phyloP scores from a whole-genome alignment of 2,888 invertebrate genomes.

The Ganaspis brasiliensis region DNA sequence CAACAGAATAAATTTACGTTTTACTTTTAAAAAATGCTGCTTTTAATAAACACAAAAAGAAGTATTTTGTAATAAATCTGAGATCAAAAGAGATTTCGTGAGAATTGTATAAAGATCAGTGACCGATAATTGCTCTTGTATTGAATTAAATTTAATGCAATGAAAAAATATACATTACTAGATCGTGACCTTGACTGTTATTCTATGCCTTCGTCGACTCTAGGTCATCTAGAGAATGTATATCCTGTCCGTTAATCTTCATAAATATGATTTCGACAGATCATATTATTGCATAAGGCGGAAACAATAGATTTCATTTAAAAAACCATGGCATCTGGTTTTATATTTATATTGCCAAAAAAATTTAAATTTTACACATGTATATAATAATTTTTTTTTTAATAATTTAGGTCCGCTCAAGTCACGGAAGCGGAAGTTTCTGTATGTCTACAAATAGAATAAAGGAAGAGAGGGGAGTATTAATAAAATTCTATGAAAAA shows the following conservation, averaged over 20 bases:
- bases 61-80: not conserved
- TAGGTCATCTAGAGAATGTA: slow-evolving; percentile 10
- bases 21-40: too few species aligned
- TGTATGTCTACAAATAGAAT: too few species aligned
- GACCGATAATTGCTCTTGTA: not conserved
- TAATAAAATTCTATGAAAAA: too few species aligned
- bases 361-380: too few species aligned
- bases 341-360: not conserved
- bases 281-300: not conserved
- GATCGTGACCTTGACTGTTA: not conserved
- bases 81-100: not conserved
- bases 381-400: too few species aligned
- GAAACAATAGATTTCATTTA: not conserved
- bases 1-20: too few species aligned
- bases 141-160: not conserved
- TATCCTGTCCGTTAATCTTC: slow-evolving; percentile 8
- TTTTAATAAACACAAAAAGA: not conserved
- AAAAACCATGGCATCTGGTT: not conserved
- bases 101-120: not conserved
- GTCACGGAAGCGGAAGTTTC: too few species aligned
- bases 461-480: too few species aligned
- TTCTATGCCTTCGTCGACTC: not conserved
- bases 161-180: not conserved
- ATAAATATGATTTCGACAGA: slow-evolving; percentile 10
- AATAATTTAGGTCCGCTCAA: too few species aligned